These are phyloP conservation scores for Rhynchophorus ferrugineus DNA, from an alignment of 1,140 invertebrate species.

Conservation along the genomic window DNA sequence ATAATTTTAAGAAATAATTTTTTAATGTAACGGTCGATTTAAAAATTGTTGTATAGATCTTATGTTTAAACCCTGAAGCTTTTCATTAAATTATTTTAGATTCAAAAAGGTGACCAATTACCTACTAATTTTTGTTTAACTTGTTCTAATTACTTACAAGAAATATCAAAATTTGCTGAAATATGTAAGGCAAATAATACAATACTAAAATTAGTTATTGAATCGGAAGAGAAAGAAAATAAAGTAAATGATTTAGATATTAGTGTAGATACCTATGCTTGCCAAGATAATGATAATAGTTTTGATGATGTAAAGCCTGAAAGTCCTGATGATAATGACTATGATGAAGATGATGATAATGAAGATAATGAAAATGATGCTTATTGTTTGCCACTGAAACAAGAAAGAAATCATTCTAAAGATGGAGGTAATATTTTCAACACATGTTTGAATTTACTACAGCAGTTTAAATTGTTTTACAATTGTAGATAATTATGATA, in stretches of 20 bases:
- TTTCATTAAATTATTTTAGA: conserved; percentile 15
- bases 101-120: conserved; percentile 11
- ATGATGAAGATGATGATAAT: too few relatives aligned
- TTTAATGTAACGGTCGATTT: neutral
- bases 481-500: conserved; percentile 3
- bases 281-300: conserved; percentile 7
- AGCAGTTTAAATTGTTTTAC: neutral
- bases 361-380: too few relatives aligned
- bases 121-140: conserved; percentile 20
- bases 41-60: neutral
- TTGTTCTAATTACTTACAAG: conserved; percentile 17
- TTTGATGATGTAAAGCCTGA: conserved; percentile 18
- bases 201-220: conserved; percentile 11
- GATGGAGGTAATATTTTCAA: neutral
- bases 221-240: conserved; percentile 14
- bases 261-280: conserved; percentile 8
- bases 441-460: neutral
- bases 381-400: conserved; percentile 8
- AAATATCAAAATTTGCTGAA: conserved; percentile 19
- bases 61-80: neutral
- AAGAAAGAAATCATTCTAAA: conserved; percentile 5
- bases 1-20: neutral
- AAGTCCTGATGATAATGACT: conserved; percentile 6
- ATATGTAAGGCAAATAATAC: conserved; percentile 20
- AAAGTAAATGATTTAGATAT: conserved; percentile 7